Evolutionary conservation across 2,888 invertebrate species (phyloP), one percentile per base, ranked within the genome.

Genomic region (Oegoconia quadripuncta): DNA sequence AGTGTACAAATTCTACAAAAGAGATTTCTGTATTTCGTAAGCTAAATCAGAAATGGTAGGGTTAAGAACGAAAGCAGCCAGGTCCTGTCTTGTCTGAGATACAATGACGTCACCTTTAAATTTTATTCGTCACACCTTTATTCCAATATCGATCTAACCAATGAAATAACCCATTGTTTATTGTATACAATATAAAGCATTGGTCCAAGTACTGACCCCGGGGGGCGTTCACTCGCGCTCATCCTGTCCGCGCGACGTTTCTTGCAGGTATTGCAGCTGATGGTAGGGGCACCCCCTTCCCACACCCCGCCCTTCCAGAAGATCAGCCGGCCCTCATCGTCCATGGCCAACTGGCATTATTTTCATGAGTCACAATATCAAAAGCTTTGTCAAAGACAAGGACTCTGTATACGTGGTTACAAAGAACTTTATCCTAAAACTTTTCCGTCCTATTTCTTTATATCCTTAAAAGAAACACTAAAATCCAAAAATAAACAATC

Each of bases 271-370:
- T 80, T 78, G 52, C 86, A 86, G 52, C 46, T 74, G 27, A 86
- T 64, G 44, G 86, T 82, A 34, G 84, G 86, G 12, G 84, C 81
- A 27, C 71, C 80, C 2, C 75, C 79, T 53, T 81, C 84, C 83
- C 83, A 84, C 45, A 86, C 61, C 34, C 86, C 86, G 23, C 75
- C 73, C 62, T 86, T 84, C 86, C 86, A 86, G 55, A 84, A 84
- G 48, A 84, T 73, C 42, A 86, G 61, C 25, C 81, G 70, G 39
- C 86, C 87, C 55, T 86, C 86, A 70, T 75, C 75, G 63, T 86
- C 86, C 86, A 86, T 86, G 49, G 59, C 64, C 59, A 42, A 54
- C 40, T 46, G 36, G 46, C 67, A 74, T 62, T 34, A 46, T 60
- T 53, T 57, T 49, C 53, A 46, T 42, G 42, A 8, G 15, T 3